These are phyloP conservation scores for Ernsta delagoae DNA, from an alignment of 2,888 invertebrate species.

Conservation along the genomic window DNA sequence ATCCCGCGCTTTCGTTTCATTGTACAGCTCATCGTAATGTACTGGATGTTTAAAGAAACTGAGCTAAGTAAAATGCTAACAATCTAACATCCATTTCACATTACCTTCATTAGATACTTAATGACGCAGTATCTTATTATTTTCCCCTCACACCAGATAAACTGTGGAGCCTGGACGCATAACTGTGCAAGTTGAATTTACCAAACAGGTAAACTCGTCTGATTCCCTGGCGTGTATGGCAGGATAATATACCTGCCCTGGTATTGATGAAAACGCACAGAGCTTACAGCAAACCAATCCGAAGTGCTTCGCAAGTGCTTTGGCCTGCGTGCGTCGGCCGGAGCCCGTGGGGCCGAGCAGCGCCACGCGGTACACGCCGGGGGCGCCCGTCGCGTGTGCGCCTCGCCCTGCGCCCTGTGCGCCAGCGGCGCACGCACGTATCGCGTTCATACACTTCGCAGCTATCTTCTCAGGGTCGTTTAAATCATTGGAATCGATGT, in stretches of 20 bases:
- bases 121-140: no score
- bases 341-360: slow-evolving; percentile 86
- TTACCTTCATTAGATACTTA: no score
- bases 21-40: slow-evolving; percentile 81
- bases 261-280: no score
- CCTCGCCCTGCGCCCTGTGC: slow-evolving; percentile 65
- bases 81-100: no score
- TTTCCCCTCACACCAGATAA: no score
- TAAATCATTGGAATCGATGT: slow-evolving; percentile 51
- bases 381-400: slow-evolving; percentile 68
- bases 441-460: slow-evolving; percentile 66
- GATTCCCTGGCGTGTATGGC: no score
- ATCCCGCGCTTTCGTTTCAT: slow-evolving; percentile 70
- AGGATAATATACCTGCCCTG: no score
- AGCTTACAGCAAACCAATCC: slow-evolving; percentile 73
- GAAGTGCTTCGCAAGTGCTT: slow-evolving; percentile 76
- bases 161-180: no score
- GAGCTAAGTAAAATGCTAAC: no score
- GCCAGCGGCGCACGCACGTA: slow-evolving; percentile 62
- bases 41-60: slow-evolving; percentile 60
- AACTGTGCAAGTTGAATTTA: no score
- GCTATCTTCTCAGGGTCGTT: slow-evolving; percentile 53
- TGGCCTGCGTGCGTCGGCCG: slow-evolving; percentile 83
- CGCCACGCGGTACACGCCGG: slow-evolving; percentile 83
- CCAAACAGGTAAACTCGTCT: no score